Evolutionary conservation across 1,140 invertebrate species (phyloP), one percentile per base, ranked within the genome.

Genomic region (Phocides pigmalion): DNA sequence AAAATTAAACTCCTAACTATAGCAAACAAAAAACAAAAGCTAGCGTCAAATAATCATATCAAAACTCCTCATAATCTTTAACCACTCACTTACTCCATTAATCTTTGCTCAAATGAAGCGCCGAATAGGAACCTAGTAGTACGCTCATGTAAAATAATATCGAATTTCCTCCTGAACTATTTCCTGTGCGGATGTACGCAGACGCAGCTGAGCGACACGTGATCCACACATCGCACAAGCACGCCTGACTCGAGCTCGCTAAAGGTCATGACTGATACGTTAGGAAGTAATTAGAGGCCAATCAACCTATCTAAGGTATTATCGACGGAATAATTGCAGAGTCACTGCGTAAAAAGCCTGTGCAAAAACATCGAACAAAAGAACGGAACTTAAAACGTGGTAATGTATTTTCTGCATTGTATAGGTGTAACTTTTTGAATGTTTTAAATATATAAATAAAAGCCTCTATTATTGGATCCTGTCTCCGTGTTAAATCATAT

Each of bases 231-330:
- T 56, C 35, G 46, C 11, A 58, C 32, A 58, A 19, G 54, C 42
- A 37, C 56, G 56, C 46, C 42, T 37, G 28, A 47, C 4, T 47
- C 47, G 47, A 54, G 42, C 25, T 25, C 17, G 49, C 8, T 58
- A 80, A 76, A 84, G 79, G 79, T 84, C 82, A 72, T 64, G 68
- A 74, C 63, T 74, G 69, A 70, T 65, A 74, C 69, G 72, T 86
- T 83, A 86, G 85, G 85, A 88, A 88, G 86, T 81, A 76, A 85
- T 83, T 77, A 80, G 49, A 83, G 82, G 77, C 76, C 84, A 85
- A 84, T 89, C 82, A 89, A 83, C 79, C 70, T 78, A 78, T 84
- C 74, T 74, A 68, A 70, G 74, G 70, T 79, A 81, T 72, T 80
- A 74, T 84, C 64, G 75, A 76, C 74, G 67, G 28, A 44, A 61